Evolutionary conservation across 2,888 invertebrate species (phyloP).

Genomic region (Pomacea canaliculata): DNA sequence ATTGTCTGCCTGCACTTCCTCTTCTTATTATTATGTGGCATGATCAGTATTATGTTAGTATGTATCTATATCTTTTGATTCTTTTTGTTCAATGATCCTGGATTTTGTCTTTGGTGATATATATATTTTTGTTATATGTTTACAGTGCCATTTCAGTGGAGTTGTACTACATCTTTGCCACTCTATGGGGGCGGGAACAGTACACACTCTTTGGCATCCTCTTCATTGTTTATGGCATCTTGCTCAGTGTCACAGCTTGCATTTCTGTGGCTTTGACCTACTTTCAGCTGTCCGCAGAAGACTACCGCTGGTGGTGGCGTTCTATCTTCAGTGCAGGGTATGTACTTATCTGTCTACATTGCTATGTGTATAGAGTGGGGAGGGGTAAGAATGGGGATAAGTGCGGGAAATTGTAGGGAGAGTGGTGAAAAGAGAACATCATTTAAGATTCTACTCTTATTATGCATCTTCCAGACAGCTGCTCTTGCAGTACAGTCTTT

Average conservation of each 20-base stretch:
- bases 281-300: slow-evolving; percentile 73
- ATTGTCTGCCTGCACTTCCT: no score
- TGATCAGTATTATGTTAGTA: no score
- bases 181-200: slow-evolving; percentile 73
- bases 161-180: slow-evolving; percentile 73
- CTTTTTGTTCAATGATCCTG: no score
- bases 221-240: slow-evolving; percentile 71
- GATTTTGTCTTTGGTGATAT: no score
- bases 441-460: no score
- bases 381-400: neutral
- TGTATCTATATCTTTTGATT: no score
- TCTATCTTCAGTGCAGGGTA: slow-evolving; percentile 73
- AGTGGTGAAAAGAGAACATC: no score
- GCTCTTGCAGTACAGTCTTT: no score
- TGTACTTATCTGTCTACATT: slow-evolving; percentile 31
- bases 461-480: no score
- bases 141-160: slow-evolving; percentile 73
- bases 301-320: slow-evolving; percentile 74
- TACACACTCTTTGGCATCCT: slow-evolving; percentile 73
- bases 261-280: slow-evolving; percentile 73
- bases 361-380: neutral
- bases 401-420: neutral
- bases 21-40: no score
- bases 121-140: slow-evolving; percentile 4
- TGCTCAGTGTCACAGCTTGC: slow-evolving; percentile 72